Base-by-base conservation (phyloP, 2,113 vertebrate genomes). In the Carettochelys insculpta region DNA sequence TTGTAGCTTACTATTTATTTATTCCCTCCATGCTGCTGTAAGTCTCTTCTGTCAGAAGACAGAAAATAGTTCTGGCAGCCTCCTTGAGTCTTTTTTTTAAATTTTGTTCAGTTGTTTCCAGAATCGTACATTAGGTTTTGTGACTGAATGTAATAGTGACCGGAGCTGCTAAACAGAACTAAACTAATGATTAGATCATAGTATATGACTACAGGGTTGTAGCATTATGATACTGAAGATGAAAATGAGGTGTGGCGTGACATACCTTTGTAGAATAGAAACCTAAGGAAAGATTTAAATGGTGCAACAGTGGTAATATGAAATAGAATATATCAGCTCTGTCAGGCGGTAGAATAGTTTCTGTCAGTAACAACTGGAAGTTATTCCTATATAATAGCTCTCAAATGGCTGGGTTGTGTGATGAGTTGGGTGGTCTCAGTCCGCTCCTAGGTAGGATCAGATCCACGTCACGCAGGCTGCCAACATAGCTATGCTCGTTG, bases 121-220 rank as follows among this genome's bases (percentile, higher is more conserved):
- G 31, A 89, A 58, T 89, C 83, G 27, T 7, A 87, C n/a, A 14
- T 85, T 93, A 80, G 71, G 54, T 86, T 86, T 90, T 87, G 53
- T 92, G 80, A 54, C 52, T 83, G 73, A 85, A 14, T 0, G 0
- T 50, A 24, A 31, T 52, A 65, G 77, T 84, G 81, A 82, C 75
- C 1, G 14, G 65, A 92, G 65, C 71, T 92, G 79, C 84, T 92
- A 65, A 82, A 91, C 90, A 77, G 48, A 89, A 78, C 41, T 86
- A 89, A 94, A 73, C 85, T 87, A 88, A 82, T 11, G 54, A 77
- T 89, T 89, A 84, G 61, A 76, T 95, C 78, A 22, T 43, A 82
- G 43, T 34, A 84, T 0, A 0, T 51, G 51, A 45, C 45, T 54
- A 92, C 81, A 94, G 17, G 89, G n/a, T 73, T 81, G 19, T 1